phyloP scores from a whole-genome alignment of 1,140 invertebrate genomes.

The Nephotettix cincticeps region DNA sequence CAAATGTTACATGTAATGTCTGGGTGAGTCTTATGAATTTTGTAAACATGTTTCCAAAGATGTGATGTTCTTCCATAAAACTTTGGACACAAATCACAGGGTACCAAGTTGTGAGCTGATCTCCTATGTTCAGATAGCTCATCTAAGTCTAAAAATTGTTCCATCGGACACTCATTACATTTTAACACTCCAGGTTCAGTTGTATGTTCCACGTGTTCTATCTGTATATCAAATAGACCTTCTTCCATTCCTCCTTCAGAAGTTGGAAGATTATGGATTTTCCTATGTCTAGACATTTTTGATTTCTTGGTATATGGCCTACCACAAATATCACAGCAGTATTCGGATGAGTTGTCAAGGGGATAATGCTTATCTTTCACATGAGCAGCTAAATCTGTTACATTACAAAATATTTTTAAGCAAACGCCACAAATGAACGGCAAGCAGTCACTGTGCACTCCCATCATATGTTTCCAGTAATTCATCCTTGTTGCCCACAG shows the following conservation, averaged over 20 bases:
- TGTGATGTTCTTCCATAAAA: conserved; percentile 61
- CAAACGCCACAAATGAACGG: conserved; percentile 57
- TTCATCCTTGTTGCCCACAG: conserved; percentile 56
- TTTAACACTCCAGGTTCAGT: conserved; percentile 42
- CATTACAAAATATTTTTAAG: conserved; percentile 53
- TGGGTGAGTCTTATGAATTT: conserved; percentile 59
- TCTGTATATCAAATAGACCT: conserved; percentile 28
- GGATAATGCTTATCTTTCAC: conserved; percentile 53
- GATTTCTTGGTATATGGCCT: conserved; percentile 56
- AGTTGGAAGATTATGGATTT: conserved; percentile 48
- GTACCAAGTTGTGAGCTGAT: conserved; percentile 55
- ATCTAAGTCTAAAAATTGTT: conserved; percentile 51
- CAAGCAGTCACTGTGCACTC: conserved; percentile 54
- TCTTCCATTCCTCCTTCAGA: conserved; percentile 30
- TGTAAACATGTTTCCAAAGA: conserved; percentile 63
- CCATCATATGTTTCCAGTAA: conserved; percentile 59
- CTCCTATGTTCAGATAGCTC: conserved; percentile 57
- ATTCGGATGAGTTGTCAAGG: conserved; percentile 52
- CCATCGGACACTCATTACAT: conserved; percentile 50
- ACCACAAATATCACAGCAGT: conserved; percentile 56
- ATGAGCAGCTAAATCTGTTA: conserved; percentile 50
- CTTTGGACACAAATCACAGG: conserved; percentile 62
- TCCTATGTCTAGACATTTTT: conserved; percentile 55
- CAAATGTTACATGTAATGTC: conserved; percentile 61
- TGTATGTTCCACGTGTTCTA: conserved; percentile 1